Base-by-base conservation (phyloP, 2,113 vertebrate species). In the Scophthalmus maximus region DNA sequence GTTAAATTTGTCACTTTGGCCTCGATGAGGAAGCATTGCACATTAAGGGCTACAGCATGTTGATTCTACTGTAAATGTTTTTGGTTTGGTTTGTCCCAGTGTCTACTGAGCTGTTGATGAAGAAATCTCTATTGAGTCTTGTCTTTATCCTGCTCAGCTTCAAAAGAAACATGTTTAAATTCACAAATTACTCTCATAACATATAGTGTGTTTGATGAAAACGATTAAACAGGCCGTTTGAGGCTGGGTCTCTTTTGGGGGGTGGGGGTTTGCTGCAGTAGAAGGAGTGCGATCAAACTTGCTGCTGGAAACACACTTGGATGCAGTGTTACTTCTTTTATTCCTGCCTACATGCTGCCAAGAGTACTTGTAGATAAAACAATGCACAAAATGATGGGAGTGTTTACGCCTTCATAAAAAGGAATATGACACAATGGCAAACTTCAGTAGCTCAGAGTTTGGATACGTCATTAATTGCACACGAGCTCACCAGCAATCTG, bases 391-490 rank as follows among this genome's bases (percentile, higher is more conserved):
- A 79, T 67, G 68, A 78, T n/a, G 34, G 58, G 79, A 66, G 59
- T 78, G 82, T 88, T 82, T 64, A 74, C 49, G 52, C 69, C 67
- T 59, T 83, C 69, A 58, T 78, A 50, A 71, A 76, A 63, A 62
- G 29, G 9, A 60, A 51, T 53, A 77, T 9, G 64, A 75, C 62
- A 73, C 75, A 78, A 79, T 69, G 36, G 73, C 30, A 79, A n/a
- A 64, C 61, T 82, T 65, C 58, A 74, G 63, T 5, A 76, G 47
- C 69, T 72, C 34, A 25, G 71, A 66, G 60, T 81, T 30, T 68
- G 47, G 57, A 75, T 79, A 76, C 52, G 77, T 83, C 74, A 86
- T 82, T 76, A 78, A 81, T 78, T 78, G 51, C 52, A 70, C 58
- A 59, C 25, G 26, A 18, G 78, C 26, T 81, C 55, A 32, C 20